Conservation (phyloP, 2,113 vertebrate species). For the Redunca redunca region DNA sequence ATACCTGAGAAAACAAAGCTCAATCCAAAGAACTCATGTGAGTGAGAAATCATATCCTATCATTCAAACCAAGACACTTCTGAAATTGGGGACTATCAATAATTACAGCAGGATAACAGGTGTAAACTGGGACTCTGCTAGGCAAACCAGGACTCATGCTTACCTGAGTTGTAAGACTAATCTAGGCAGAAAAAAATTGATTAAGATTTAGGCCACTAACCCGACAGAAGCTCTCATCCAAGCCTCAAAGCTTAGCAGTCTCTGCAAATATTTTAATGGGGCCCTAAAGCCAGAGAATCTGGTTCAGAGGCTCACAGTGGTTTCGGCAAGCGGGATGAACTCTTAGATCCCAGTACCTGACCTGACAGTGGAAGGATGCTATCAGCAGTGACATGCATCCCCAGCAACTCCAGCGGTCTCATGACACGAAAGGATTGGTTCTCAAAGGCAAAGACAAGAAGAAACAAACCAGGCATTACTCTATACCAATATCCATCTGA, state of each 20-base stretch:
- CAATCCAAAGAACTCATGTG: neutral
- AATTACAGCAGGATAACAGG: neutral
- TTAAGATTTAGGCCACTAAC: neutral
- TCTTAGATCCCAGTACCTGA: neutral
- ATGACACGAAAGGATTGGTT: neutral
- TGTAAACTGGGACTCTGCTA: neutral
- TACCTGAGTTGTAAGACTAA: neutral
- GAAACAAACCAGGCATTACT: neutral
- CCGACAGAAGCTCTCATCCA: neutral
- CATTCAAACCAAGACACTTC: neutral
- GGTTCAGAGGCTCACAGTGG: neutral
- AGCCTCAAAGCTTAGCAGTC: neutral
- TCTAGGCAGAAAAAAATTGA: neutral
- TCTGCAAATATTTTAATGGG: neutral
- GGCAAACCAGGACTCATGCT: neutral
- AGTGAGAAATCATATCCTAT: neutral
- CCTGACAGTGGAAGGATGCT: neutral
- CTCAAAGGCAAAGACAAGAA: neutral
- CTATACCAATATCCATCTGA: neutral
- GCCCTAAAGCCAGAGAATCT: neutral
- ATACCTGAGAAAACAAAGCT: neutral
- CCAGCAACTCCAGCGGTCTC: neutral
- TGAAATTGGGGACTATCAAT: neutral
- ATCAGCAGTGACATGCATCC: neutral
- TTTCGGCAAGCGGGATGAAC: neutral